Base-by-base conservation (phyloP, 1,140 invertebrate genomes). In the Brachionus rubens region DNA sequence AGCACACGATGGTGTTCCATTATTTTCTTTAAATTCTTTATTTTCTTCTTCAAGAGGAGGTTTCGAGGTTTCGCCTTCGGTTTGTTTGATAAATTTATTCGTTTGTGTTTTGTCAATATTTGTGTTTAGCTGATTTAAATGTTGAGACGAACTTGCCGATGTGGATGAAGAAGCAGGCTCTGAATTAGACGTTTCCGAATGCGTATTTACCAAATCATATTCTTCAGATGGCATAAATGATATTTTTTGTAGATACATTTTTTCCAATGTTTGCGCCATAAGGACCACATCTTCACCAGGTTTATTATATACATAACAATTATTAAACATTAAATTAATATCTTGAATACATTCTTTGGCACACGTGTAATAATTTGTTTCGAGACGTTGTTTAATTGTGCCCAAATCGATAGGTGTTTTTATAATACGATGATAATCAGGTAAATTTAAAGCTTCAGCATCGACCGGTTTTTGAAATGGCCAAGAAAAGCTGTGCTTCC, bases 401-500 rank as follows among this genome's bases (percentile, higher is more conserved):
- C 93, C 93, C 77, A 99, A 87, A 87, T 99, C 96, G 96, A 99
- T 99, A 14, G 96, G 96, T 84, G 96, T 93, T 83, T 97, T 98
- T 80, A 99, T 98, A 79, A 99, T 96, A 80, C 98, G 94, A 87
- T 98, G 93, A 86, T 99, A 99, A 86, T 99, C 96, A 83, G 94
- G 91, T 76, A 99, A 88, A 65, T 91, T 92, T n/a, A 98, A 85
- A 78, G 92, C 88, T 81, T 94, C 92, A 10, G 92, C 94, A 87
- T 99, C 95, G 40, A 99, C 96, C 28, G 96, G 96, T 85, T 97
- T 96, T 82, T 98, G 96, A 86, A 99, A 99, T 76, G 96, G 96
- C 94, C 95, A 98, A 77, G 94, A 95, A 85, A 98, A 98, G 79
- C 90, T 90, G 89, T 76, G 75, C 14, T 76, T 76, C 75, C 54